Conservation (phyloP, 2,797 vertebrate genomes). For the Phoebastria nigripes region DNA sequence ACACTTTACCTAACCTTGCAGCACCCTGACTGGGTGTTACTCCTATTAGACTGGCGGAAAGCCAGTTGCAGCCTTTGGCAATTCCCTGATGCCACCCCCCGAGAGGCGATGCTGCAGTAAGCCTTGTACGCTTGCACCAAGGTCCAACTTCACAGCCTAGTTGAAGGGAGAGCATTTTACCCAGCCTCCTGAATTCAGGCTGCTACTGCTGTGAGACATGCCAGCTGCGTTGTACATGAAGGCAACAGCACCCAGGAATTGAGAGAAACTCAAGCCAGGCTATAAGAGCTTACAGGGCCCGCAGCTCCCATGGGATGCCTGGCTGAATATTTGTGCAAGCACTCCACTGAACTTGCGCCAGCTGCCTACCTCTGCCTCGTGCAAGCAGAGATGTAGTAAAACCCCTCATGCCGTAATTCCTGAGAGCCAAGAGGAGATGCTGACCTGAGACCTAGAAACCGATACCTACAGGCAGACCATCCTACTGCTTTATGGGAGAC, state of each 20-base stretch:
- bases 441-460: neutral
- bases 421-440: neutral
- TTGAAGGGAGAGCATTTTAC: fast-evolving
- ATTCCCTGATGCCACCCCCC: fast-evolving
- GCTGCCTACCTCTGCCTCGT: neutral
- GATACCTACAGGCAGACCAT: too few species aligned
- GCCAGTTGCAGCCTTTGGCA: neutral
- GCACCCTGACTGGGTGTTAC: neutral
- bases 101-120: neutral
- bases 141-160: neutral
- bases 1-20: neutral
- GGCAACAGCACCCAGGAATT: fast-evolving
- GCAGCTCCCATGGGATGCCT: neutral
- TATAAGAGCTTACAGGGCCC: neutral
- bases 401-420: fast-evolving
- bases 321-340: neutral
- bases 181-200: neutral
- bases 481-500: neutral
- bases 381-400: neutral
- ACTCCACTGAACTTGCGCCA: fast-evolving
- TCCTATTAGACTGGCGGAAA: neutral
- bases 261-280: neutral
- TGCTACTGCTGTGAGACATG: neutral
- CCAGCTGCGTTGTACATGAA: fast-evolving
- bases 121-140: fast-evolving